These are phyloP conservation scores for Venusia cambrica DNA, from an alignment of 2,888 invertebrate genomes.

Conservation along the genomic window DNA sequence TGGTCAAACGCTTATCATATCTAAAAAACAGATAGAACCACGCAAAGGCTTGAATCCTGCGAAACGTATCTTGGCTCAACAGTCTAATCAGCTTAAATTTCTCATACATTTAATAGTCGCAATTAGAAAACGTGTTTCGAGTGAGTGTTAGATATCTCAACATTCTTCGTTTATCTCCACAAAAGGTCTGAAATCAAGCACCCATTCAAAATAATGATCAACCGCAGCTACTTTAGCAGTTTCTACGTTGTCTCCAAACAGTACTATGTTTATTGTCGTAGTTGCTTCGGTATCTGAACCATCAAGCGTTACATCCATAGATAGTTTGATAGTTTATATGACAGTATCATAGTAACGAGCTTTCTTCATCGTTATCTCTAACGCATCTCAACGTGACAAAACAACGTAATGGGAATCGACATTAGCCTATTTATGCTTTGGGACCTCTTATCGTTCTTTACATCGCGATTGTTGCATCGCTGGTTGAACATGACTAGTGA, in stretches of 20 bases:
- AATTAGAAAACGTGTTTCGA: conserved; percentile 10
- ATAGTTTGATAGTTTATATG: conserved; percentile 1
- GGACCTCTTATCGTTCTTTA: conserved; percentile 55
- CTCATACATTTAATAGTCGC: conserved; percentile 5
- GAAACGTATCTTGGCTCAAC: no score
- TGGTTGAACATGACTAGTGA: conserved; percentile 38
- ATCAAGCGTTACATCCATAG: conserved; percentile 1
- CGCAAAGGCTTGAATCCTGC: no score
- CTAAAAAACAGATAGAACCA: no score
- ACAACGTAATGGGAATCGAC: conserved; percentile 64
- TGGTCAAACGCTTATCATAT: no score
- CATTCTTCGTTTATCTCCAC: conserved; percentile 6
- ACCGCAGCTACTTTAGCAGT: conserved; percentile 7
- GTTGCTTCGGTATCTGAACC: conserved; percentile 8
- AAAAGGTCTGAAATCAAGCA: conserved; percentile 17
- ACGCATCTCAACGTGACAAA: conserved; percentile 70
- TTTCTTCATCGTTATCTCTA: conserved; percentile 36
- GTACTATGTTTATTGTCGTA: no score
- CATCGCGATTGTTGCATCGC: conserved; percentile 30
- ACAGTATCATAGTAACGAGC: conserved; percentile 25
- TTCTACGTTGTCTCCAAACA: conserved; percentile 3
- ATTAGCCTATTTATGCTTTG: conserved; percentile 66
- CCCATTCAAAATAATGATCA: conserved; percentile 18
- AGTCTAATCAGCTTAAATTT: no score
- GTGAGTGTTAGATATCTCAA: no score